phyloP scores from a whole-genome alignment of 2,797 vertebrate species.

The Sebastes cheni region DNA sequence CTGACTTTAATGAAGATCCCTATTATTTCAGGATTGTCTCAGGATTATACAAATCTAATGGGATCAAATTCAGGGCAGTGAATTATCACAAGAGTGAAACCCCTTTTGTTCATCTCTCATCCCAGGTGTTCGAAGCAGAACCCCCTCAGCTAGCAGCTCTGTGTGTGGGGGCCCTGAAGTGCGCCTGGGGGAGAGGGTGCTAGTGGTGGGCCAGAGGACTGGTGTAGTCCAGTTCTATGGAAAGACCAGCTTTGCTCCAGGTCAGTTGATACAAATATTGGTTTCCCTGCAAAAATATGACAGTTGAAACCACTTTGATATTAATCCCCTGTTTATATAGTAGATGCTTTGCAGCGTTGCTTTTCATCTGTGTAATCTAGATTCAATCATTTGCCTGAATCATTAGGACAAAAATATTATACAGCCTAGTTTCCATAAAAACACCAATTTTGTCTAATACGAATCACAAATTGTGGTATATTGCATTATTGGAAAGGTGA shows the following conservation, averaged over 20 bases:
- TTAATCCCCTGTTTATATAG: neutral
- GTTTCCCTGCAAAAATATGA: slow-evolving; percentile 14
- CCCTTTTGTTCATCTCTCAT: neutral
- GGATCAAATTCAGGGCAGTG: neutral
- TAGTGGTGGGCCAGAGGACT: slow-evolving; percentile 94
- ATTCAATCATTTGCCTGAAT: neutral
- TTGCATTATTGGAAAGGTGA: neutral
- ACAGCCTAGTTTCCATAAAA: neutral
- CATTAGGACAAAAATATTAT: neutral
- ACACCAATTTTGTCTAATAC: too few species aligned
- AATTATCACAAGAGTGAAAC: slow-evolving; percentile 31
- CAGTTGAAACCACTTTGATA: neutral
- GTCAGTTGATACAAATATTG: slow-evolving; percentile 72
- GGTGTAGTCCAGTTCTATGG: slow-evolving; percentile 92
- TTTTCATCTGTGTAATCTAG: neutral
- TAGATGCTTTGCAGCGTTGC: neutral
- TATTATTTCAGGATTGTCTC: neutral
- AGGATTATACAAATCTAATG: neutral
- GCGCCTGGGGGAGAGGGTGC: slow-evolving; percentile 86
- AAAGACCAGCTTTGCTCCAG: slow-evolving; percentile 94
- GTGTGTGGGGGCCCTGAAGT: slow-evolving; percentile 69
- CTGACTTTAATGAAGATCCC: slow-evolving; percentile 26
- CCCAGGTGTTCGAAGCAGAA: slow-evolving; percentile 79
- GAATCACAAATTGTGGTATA: neutral
- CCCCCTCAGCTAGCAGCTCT: slow-evolving; percentile 78